These are phyloP conservation scores for Geotrypetes seraphini DNA, from an alignment of 2,797 vertebrate genomes.

Conservation along the genomic window DNA sequence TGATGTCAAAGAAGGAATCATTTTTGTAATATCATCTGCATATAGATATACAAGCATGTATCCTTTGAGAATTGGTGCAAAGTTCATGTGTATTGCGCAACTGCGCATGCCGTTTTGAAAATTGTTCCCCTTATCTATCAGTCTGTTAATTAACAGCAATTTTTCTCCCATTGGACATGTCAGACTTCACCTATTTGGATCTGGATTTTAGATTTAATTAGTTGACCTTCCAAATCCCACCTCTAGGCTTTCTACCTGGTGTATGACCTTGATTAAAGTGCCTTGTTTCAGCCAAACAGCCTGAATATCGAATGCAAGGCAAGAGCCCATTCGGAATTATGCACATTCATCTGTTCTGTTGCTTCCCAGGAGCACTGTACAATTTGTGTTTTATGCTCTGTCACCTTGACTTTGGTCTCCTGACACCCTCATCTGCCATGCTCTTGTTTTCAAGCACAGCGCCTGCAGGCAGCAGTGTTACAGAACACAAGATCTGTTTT, in stretches of 20 bases:
- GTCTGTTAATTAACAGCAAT: too few species aligned
- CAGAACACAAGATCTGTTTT: constrained; percentile 23
- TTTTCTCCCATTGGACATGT: too few species aligned
- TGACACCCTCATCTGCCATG: constrained; percentile 34
- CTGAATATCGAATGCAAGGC: constrained; percentile 9
- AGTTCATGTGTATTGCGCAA: too few species aligned
- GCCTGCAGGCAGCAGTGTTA: constrained; percentile 27
- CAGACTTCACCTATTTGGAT: too few species aligned
- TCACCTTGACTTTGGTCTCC: constrained; percentile 23
- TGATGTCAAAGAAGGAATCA: too few species aligned
- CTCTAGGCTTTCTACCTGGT: background rate
- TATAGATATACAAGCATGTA: too few species aligned
- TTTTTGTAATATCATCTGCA: too few species aligned
- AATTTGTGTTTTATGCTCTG: constrained; percentile 35
- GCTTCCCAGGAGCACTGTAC: constrained; percentile 12
- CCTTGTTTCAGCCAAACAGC: background rate
- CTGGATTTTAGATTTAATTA: too few species aligned
- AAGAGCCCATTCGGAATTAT: constrained; percentile 19
- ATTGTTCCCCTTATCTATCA: too few species aligned
- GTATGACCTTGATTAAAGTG: background rate
- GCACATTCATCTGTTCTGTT: constrained; percentile 12
- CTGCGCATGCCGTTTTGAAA: too few species aligned
- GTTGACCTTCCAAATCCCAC: too few species aligned
- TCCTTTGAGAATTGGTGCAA: too few species aligned
- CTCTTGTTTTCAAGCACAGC: constrained; percentile 24